phyloP scores from a whole-genome alignment of 2,888 invertebrate species.

The Synanthedon andrenaeformis region DNA sequence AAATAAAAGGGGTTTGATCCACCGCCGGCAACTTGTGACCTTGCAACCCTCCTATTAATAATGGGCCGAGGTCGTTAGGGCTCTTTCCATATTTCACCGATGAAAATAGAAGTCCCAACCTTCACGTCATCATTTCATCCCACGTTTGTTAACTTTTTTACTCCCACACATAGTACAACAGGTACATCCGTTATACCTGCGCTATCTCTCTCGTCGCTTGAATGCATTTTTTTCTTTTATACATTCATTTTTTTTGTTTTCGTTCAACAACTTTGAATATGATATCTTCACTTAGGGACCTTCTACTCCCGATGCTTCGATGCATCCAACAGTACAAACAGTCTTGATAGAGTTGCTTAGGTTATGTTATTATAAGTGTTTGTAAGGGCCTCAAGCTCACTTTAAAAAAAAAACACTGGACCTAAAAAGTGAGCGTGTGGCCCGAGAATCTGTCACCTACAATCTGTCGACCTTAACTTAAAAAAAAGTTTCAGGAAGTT shows the following conservation, averaged over 20 bases:
- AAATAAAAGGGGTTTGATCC: slow-evolving; percentile 35
- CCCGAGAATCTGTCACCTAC: no score
- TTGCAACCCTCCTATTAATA: slow-evolving; percentile 23
- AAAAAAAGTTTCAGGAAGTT: no score
- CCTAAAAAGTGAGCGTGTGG: no score
- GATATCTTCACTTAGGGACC: no score
- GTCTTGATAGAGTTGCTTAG: no score
- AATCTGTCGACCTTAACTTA: no score
- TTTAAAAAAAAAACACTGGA: no score
- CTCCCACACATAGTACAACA: slow-evolving; percentile 15
- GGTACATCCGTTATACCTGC: slow-evolving; percentile 32
- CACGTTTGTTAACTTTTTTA: slow-evolving; percentile 39
- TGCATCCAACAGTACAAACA: no score
- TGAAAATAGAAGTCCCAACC: not conserved
- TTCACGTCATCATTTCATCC: not conserved
- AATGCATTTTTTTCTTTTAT: slow-evolving; percentile 19
- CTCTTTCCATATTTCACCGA: not conserved
- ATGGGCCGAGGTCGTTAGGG: slow-evolving; percentile 12
- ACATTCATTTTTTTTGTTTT: not conserved
- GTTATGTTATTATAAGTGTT: no score
- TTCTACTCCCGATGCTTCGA: no score
- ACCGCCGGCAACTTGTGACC: not conserved
- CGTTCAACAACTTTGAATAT: no score
- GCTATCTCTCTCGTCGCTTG: slow-evolving; percentile 34
- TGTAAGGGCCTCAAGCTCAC: no score